Conservation (phyloP, 2,888 invertebrate species). For the Eugnorisma glareosa region DNA sequence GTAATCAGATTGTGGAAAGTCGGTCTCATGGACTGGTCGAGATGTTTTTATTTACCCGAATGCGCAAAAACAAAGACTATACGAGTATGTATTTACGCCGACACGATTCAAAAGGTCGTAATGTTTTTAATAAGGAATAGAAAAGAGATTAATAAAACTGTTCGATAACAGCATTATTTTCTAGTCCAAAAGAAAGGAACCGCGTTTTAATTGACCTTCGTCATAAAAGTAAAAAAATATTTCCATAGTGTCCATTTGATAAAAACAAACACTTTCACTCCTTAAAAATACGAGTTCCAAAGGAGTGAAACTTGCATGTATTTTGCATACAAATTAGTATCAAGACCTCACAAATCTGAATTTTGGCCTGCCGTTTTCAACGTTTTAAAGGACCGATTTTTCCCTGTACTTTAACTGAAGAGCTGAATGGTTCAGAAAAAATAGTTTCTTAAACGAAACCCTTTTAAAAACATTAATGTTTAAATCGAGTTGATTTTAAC, state of each 20-base stretch:
- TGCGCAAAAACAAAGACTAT: not conserved
- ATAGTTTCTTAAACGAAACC: not conserved
- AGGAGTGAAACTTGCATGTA: constrained; percentile 50
- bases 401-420: too few species aligned
- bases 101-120: not conserved
- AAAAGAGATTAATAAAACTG: not conserved
- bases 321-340: constrained; percentile 51
- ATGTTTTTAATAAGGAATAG: not conserved
- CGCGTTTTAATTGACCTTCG: not conserved
- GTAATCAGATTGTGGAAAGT: not conserved
- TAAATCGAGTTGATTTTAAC: not conserved
- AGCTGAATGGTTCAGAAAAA: not conserved
- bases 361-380: not conserved
- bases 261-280: constrained; percentile 54
- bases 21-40: not conserved
- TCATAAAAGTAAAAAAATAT: not conserved
- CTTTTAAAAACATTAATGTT: not conserved
- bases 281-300: constrained; percentile 33
- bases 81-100: not conserved
- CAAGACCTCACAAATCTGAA: constrained; percentile 5
- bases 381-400: not conserved
- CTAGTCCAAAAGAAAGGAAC: not conserved
- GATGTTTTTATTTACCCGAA: not conserved
- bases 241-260: constrained; percentile 16
- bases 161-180: not conserved